Conservation (phyloP, 2,888 invertebrate genomes). For the Peribatodes rhomboidaria region DNA sequence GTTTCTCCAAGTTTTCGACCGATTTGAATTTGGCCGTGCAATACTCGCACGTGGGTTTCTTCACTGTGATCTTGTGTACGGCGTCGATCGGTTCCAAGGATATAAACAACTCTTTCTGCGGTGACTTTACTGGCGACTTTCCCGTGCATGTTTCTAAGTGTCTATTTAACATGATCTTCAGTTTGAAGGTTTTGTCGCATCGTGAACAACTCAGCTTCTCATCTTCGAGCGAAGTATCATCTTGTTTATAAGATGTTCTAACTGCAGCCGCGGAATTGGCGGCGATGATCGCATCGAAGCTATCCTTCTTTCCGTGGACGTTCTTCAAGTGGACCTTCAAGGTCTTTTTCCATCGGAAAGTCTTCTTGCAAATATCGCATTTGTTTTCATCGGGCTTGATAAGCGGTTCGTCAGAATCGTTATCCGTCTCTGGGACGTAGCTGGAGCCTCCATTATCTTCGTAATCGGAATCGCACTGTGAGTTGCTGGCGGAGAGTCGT, state of each 20-base stretch:
- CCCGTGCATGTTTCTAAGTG: conserved; percentile 68
- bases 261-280: conserved; percentile 40
- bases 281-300: conserved; percentile 29
- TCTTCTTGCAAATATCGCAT: conserved; percentile 68
- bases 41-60: conserved; percentile 65
- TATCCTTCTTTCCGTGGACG: conserved; percentile 57
- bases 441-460: conserved; percentile 71
- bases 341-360: conserved; percentile 60
- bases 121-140: conserved; percentile 54
- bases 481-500: conserved; percentile 52
- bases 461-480: conserved; percentile 69
- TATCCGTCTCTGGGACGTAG: conserved; percentile 65
- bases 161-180: conserved; percentile 82
- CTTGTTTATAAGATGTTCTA: conserved; percentile 54
- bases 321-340: conserved; percentile 59
- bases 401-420: conserved; percentile 72
- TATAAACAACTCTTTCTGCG: conserved; percentile 70
- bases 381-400: conserved; percentile 55
- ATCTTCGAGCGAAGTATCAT: conserved; percentile 59
- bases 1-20: conserved; percentile 72
- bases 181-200: conserved; percentile 77
- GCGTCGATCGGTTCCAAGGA: conserved; percentile 74
- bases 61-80: conserved; percentile 31
- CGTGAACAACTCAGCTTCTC: conserved; percentile 71
- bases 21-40: conserved; percentile 74